Percentiles rank a stretch among this genome's conserved stretches.
These are phyloP conservation scores for Platyura marginata DNA, from an alignment of 1,140 invertebrate species.

Conservation along the genomic window DNA sequence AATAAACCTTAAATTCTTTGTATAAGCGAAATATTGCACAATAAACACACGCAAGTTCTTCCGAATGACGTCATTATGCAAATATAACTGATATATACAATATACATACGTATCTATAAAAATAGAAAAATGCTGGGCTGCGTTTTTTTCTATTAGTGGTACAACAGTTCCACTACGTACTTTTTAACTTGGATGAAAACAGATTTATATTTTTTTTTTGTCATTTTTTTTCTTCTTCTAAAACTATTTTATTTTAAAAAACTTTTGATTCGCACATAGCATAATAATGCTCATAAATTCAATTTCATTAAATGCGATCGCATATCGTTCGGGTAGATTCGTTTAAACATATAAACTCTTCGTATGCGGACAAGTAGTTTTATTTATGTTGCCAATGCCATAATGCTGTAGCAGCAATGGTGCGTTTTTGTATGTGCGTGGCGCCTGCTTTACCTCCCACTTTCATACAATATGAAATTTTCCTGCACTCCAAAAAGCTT, in stretches of 20 bases:
- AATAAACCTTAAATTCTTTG: too few relatives aligned
- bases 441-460: not conserved
- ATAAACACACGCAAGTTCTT: too few relatives aligned
- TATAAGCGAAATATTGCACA: too few relatives aligned
- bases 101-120: not conserved
- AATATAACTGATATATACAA: not conserved
- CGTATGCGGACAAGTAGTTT: not conserved
- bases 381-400: not conserved
- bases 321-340: not conserved
- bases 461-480: not conserved
- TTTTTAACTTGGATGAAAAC: not conserved
- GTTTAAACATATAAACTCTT: not conserved
- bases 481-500: not conserved
- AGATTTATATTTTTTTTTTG: not conserved
- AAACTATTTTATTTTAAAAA: too few relatives aligned
- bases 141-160: too few relatives aligned
- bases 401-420: not conserved
- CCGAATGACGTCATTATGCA: not conserved
- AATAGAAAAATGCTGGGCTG: not conserved
- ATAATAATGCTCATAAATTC: not conserved
- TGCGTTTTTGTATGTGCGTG: not conserved
- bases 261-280: not conserved
- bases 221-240: not conserved
- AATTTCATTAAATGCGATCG: not conserved
- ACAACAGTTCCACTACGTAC: not conserved